These are phyloP conservation scores for Brachyhypopomus occidentalis DNA, from an alignment of 2,113 vertebrate species.

Conservation along the genomic window DNA sequence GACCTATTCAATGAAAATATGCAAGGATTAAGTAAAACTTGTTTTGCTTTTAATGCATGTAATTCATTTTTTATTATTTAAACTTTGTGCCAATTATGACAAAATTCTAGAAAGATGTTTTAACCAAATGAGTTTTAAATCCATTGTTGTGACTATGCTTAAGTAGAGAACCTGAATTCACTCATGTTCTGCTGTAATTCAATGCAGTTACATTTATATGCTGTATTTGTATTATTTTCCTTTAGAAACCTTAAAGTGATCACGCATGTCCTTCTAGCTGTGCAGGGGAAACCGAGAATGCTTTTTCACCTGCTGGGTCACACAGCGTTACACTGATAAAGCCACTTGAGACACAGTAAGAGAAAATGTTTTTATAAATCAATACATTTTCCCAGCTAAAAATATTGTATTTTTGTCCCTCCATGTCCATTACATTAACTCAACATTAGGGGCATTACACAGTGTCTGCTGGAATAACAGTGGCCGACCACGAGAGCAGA, in stretches of 20 bases:
- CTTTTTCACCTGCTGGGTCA: background rate
- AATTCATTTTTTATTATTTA: background rate
- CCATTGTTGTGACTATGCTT: background rate
- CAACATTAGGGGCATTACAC: conserved; percentile 18
- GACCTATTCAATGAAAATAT: background rate
- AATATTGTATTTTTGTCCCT: conserved; percentile 39
- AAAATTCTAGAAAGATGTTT: background rate
- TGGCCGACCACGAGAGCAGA: background rate
- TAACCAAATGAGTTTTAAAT: conserved; percentile 1
- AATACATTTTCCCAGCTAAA: conserved; percentile 55
- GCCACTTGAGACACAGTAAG: background rate
- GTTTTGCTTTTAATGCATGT: conserved; percentile 3
- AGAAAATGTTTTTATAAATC: conserved; percentile 39
- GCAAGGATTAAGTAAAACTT: background rate
- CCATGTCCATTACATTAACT: conserved; percentile 10
- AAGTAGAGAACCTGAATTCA: conserved; percentile 4
- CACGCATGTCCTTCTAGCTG: background rate
- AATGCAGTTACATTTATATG: conserved; percentile 4
- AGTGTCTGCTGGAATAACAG: conserved; percentile 14
- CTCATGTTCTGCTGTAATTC: background rate
- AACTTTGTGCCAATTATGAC: background rate
- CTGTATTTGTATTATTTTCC: background rate
- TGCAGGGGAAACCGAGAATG: background rate
- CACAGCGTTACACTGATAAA: background rate
- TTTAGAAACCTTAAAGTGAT: conserved; percentile 5